phyloP scores from a whole-genome alignment of 2,888 invertebrate species.

The Metallyticus violacea region DNA sequence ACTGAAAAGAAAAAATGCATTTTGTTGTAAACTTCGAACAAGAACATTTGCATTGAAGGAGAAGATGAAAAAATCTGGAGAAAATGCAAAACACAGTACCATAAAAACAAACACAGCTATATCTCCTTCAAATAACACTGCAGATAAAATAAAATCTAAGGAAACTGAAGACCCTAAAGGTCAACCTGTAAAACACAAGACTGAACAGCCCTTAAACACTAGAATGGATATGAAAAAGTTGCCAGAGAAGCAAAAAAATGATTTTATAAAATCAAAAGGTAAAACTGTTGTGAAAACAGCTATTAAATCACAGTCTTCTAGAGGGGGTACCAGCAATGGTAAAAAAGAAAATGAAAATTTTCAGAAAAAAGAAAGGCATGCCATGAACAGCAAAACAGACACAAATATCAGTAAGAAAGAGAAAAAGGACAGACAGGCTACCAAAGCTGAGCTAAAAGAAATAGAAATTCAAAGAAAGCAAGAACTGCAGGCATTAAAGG shows the following conservation, averaged over 20 bases:
- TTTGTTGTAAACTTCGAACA: background rate
- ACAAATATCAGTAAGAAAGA: background rate
- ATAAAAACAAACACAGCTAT: background rate
- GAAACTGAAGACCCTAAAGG: background rate
- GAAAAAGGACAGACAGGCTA: background rate
- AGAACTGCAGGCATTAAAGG: background rate
- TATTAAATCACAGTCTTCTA: background rate
- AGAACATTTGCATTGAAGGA: background rate
- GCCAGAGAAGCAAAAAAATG: background rate
- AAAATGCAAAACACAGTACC: background rate
- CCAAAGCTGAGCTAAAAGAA: background rate
- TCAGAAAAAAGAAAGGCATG: background rate
- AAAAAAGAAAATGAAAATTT: background rate
- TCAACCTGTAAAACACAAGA: background rate
- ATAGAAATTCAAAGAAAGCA: background rate
- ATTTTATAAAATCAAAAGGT: background rate
- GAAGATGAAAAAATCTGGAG: background rate
- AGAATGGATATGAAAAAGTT: background rate
- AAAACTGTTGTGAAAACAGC: background rate
- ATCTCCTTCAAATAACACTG: background rate
- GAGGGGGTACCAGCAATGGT: background rate
- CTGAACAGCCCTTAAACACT: background rate
- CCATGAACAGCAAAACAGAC: background rate
- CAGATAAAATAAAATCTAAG: background rate
- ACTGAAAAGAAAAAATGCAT: background rate